Evolutionary conservation across 1,140 invertebrate genomes (phyloP).

Genomic region (Helicoverpa armigera): DNA sequence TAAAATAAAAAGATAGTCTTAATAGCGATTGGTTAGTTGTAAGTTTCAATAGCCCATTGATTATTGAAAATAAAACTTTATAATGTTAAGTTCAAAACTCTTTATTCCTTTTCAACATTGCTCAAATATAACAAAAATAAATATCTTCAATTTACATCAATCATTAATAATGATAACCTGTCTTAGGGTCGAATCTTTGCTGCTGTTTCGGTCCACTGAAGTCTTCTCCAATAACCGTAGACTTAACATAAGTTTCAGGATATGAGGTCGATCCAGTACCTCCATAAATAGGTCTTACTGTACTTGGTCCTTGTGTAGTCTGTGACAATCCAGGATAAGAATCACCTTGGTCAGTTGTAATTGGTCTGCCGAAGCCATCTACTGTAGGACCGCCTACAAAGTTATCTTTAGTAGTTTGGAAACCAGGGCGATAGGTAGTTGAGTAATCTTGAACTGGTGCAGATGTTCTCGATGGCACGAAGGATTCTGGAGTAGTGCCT

Average conservation of each 20-base stretch:
- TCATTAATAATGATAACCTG: conserved; percentile 72
- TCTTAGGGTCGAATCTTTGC: conserved; percentile 67
- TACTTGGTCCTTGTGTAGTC: neutral
- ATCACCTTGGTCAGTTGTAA: neutral
- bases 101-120: conserved; percentile 44
- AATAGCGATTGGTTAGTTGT: too few relatives aligned
- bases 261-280: neutral
- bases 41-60: too few relatives aligned
- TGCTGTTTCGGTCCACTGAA: conserved; percentile 72
- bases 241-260: conserved; percentile 31
- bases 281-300: neutral
- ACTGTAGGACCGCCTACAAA: neutral
- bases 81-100: neutral
- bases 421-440: conserved; percentile 4
- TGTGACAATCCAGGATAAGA: neutral
- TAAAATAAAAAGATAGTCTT: too few relatives aligned
- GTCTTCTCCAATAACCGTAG: conserved; percentile 65
- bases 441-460: conserved; percentile 4
- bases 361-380: conserved; percentile 51
- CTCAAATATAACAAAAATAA: conserved; percentile 30
- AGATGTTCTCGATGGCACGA: neutral
- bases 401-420: neutral
- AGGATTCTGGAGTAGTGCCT: neutral
- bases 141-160: neutral
- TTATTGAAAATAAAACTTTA: too few relatives aligned